Evolutionary conservation across 2,888 invertebrate genomes (phyloP).

Genomic region (Dexiosoma caninum): DNA sequence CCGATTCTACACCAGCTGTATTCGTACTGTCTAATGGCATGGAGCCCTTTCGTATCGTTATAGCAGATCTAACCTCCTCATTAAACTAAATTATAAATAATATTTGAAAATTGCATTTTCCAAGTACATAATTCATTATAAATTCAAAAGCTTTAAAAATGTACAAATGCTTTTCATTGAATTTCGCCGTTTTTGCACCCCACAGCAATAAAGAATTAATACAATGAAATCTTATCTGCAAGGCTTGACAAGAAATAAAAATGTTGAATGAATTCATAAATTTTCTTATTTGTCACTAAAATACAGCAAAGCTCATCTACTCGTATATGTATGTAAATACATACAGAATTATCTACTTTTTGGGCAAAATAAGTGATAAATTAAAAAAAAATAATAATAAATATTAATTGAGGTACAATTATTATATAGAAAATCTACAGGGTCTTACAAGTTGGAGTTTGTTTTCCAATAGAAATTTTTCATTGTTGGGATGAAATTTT

Average conservation of each 20-base stretch:
- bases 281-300: slow-evolving; percentile 1
- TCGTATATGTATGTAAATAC: no score
- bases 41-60: no score
- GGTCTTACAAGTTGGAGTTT: no score
- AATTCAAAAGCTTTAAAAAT: neutral
- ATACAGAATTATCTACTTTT: neutral
- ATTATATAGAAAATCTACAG: no score
- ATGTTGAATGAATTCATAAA: neutral
- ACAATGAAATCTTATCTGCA: slow-evolving; percentile 1
- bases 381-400: neutral
- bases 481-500: no score
- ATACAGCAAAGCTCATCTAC: neutral
- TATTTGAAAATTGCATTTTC: no score
- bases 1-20: no score
- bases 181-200: neutral
- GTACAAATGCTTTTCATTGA: neutral
- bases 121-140: no score
- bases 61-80: no score
- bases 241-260: neutral
- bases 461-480: neutral
- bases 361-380: neutral
- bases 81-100: no score
- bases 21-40: no score
- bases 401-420: neutral
- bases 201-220: neutral